Evolutionary conservation across 2,797 vertebrate species (phyloP).

Genomic region (Scyliorhinus canicula): DNA sequence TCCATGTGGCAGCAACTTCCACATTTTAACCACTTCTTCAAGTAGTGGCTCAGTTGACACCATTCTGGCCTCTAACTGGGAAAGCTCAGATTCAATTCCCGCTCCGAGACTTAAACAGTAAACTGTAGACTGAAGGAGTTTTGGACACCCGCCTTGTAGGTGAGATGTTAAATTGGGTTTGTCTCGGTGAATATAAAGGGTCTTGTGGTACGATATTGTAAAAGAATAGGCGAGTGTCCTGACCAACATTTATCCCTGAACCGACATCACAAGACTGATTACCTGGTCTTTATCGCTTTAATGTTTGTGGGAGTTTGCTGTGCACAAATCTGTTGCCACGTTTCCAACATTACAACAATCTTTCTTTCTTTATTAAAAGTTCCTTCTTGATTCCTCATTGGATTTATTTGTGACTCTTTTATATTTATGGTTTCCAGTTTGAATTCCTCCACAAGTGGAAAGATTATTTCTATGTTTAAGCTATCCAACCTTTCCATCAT

Average conservation of each 20-base stretch:
- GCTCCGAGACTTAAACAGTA: background rate
- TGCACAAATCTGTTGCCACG: no score
- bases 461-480: background rate
- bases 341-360: background rate
- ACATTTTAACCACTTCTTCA: background rate
- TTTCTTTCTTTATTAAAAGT: background rate
- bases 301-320: background rate
- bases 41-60: background rate
- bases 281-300: background rate
- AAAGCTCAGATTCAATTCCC: background rate
- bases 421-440: background rate
- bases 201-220: background rate
- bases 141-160: background rate
- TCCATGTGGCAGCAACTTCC: background rate
- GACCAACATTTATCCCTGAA: background rate
- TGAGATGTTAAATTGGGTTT: background rate
- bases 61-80: background rate
- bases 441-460: background rate
- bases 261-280: background rate
- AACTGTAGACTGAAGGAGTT: background rate
- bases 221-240: background rate
- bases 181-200: background rate
- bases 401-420: background rate
- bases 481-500: background rate
- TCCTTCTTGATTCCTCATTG: background rate